Base-by-base conservation (phyloP, 2,113 vertebrate species). In the Prionailurus bengalensis region DNA sequence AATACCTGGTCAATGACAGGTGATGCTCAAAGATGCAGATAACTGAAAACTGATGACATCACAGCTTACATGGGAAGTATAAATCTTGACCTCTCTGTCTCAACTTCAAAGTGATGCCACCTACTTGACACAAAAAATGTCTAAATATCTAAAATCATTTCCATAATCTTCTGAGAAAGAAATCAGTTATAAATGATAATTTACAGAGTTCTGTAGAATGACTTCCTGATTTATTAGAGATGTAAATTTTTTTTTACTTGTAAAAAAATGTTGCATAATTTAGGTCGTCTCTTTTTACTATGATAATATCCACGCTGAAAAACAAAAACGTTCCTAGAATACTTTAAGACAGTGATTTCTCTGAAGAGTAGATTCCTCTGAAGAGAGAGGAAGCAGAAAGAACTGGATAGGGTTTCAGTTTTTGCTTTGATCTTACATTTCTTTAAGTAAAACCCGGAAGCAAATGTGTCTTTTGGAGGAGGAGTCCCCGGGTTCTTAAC, bases 141-240 rank as follows among this genome's bases (percentile, higher is more conserved):
- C 55, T 39, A 92, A 93, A 39, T 91, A 58, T 16, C 58, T 89
- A 68, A 87, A 90, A 58, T 73, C 39, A 96, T 27, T 96, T 91
- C 81, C 48, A 51, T 33, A 31, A 36, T 76, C 19, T 71, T 79
- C 45, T 79, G 29, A 84, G 42, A 91, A 91, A 93, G 53, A 15
- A 81, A 80, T 68, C 63, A 33, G 5, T 66, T 96, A 89, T 45
- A 96, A 89, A 74, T 84, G 5, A 53, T 27, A 81, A 96, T 82
- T 53, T 89, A 78, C 42, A 91, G 23, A 95, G 29, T 63, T 95
- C 39, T 79, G n/a, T 4, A 33, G 51, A 95, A 68, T 86, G 87
- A 92, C 9, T 83, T 92, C 31, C n/a, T 94, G 70, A 33, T 90
- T 96, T 76, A 85, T 70, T 68, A 95, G 55, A 81, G 79, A 91